A percentile compares a stretch with the other conserved stretches of the same genome.
Evolutionary conservation across 2,113 vertebrate species (phyloP).

Genomic region (Maccullochella peelii): DNA sequence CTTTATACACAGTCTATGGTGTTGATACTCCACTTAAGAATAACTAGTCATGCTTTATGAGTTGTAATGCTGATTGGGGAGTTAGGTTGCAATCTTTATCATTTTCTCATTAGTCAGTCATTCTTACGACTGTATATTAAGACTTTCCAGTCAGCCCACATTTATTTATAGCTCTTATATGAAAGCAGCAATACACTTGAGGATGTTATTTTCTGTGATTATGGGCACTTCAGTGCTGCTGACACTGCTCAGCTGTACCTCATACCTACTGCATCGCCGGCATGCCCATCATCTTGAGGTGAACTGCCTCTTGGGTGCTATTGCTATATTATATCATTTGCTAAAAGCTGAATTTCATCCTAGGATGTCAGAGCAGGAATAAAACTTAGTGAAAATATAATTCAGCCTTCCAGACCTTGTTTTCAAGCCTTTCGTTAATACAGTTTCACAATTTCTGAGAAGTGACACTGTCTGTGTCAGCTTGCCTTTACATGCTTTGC

Average conservation of each 20-base stretch:
- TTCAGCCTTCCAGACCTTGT: constrained; percentile 20
- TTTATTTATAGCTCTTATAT: constrained; percentile 27
- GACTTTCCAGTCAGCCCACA: constrained; percentile 1
- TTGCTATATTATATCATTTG: constrained; percentile 33
- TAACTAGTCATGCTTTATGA: background rate
- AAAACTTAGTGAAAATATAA: constrained; percentile 39
- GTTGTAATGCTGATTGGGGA: background rate
- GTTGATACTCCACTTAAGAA: background rate
- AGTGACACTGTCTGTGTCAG: constrained; percentile 43
- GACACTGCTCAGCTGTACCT: constrained; percentile 49
- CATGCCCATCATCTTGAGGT: constrained; percentile 34
- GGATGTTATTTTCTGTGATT: constrained; percentile 39
- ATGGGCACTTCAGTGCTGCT: constrained; percentile 41
- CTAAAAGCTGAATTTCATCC: constrained; percentile 47
- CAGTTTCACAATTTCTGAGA: constrained; percentile 23
- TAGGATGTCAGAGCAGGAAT: constrained; percentile 36
- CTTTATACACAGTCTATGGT: no score
- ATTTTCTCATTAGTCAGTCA: constrained; percentile 12
- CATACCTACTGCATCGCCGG: constrained; percentile 8
- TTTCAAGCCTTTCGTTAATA: constrained; percentile 23
- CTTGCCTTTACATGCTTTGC: constrained; percentile 57
- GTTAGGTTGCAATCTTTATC: no score
- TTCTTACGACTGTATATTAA: background rate
- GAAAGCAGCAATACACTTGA: constrained; percentile 26
- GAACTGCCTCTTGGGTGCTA: constrained; percentile 34